phyloP scores from a whole-genome alignment of 92 coral and sea anemone genomes.

The Meandrina meandrites region DNA sequence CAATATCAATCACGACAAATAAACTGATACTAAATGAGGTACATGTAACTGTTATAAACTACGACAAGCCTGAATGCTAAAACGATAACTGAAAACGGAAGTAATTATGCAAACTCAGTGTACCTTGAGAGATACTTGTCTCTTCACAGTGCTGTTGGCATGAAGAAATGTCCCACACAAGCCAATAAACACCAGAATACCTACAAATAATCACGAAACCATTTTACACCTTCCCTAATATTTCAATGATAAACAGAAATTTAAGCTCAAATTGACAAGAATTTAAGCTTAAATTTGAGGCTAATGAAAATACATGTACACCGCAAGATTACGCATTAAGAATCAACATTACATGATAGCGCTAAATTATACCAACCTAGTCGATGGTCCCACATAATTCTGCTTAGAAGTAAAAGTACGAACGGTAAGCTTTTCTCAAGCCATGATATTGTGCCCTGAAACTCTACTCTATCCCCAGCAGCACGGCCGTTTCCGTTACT shows the following conservation, averaged over 20 bases:
- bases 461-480: conserved; percentile 88
- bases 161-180: conserved; percentile 96
- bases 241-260: not conserved
- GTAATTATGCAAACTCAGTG: conserved; percentile 2
- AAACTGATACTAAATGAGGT: not conserved
- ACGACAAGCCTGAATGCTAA: no score
- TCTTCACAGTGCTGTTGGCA: conserved; percentile 93
- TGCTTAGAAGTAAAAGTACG: conserved; percentile 82
- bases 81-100: no score
- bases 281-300: not conserved
- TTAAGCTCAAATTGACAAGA: no score
- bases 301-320: not conserved
- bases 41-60: not conserved
- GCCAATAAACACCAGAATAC: conserved; percentile 93
- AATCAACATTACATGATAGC: no score
- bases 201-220: conserved; percentile 36
- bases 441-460: conserved; percentile 95
- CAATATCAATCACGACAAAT: no score
- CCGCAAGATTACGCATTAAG: no score
- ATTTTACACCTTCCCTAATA: not conserved
- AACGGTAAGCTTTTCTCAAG: conserved; percentile 94
- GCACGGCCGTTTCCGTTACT: conserved; percentile 66
- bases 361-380: conserved; percentile 65
- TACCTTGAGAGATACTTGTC: conserved; percentile 95
- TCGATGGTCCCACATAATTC: conserved; percentile 99